A percentile compares a stretch with the other conserved stretches of the same genome.
Conservation (phyloP, 2,113 vertebrate species). For the Tetraodon nigroviridis region DNA sequence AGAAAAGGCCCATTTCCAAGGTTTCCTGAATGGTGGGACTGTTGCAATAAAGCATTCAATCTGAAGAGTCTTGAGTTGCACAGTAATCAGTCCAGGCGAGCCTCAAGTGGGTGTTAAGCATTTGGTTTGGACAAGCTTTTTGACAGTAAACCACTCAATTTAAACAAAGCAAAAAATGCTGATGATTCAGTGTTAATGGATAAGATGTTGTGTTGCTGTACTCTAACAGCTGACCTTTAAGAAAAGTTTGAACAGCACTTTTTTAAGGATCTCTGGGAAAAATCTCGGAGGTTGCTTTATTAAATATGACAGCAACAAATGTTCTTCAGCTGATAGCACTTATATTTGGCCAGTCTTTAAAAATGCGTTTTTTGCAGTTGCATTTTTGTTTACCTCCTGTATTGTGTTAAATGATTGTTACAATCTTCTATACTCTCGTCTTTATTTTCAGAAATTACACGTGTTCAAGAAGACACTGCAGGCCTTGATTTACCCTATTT, state of each 20-base stretch:
- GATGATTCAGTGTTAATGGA: constrained; percentile 46
- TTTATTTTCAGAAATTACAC: constrained; percentile 84
- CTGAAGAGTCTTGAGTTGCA: constrained; percentile 52
- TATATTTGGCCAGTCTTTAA: too few relatives aligned
- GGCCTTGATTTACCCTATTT: constrained; percentile 95
- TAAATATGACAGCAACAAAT: too few relatives aligned
- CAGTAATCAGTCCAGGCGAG: constrained; percentile 47
- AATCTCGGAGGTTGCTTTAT: too few relatives aligned
- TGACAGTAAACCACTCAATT: constrained; percentile 45
- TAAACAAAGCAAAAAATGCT: constrained; percentile 40
- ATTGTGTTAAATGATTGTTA: background rate
- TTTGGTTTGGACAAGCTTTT: constrained; percentile 32
- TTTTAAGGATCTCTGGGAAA: too few relatives aligned
- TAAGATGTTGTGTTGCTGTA: constrained; percentile 36
- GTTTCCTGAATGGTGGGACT: constrained; percentile 35
- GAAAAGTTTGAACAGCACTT: too few relatives aligned
- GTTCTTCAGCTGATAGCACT: too few relatives aligned
- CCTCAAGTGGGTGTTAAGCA: constrained; percentile 14
- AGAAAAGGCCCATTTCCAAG: constrained; percentile 47
- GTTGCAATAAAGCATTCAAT: constrained; percentile 55
- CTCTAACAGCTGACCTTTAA: constrained; percentile 15
- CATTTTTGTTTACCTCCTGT: background rate
- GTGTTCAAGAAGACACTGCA: constrained; percentile 97
- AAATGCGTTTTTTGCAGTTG: too few relatives aligned
- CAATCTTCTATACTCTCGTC: background rate